phyloP scores from a whole-genome alignment of 2,888 invertebrate species.

The Capitulum mitella region DNA sequence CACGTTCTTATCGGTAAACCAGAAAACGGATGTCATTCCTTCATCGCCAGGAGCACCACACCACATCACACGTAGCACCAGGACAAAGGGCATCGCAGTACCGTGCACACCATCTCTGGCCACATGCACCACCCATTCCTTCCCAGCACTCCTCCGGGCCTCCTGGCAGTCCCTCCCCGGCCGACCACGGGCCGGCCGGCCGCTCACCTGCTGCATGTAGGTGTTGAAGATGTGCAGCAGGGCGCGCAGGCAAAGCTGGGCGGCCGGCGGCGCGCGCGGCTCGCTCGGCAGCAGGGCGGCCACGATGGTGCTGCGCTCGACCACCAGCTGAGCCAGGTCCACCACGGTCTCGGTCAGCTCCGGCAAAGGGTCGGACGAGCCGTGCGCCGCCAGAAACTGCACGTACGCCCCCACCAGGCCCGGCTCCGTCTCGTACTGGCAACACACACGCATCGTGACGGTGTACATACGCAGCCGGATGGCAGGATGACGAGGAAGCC shows the following conservation, averaged over 20 bases:
- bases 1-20: no score
- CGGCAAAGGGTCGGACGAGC: constrained; percentile 55
- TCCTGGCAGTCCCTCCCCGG: no score
- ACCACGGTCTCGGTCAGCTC: constrained; percentile 58
- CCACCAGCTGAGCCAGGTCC: constrained; percentile 82
- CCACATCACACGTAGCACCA: no score
- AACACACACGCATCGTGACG: no score
- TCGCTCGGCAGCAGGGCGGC: constrained; percentile 63
- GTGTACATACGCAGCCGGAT: constrained; percentile 42
- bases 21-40: no score
- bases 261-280: constrained; percentile 46
- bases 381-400: constrained; percentile 70
- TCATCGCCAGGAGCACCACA: no score
- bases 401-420: constrained; percentile 73
- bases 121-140: no score
- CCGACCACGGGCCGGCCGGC: background rate
- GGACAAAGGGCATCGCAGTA: no score
- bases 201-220: constrained; percentile 60
- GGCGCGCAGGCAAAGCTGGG: constrained; percentile 38
- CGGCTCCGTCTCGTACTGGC: constrained; percentile 84
- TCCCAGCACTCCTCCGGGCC: no score
- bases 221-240: constrained; percentile 60
- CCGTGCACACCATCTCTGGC: no score
- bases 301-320: constrained; percentile 80
- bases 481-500: no score